Evolutionary conservation across 2,797 vertebrate species (phyloP).

Genomic region (Taeniopygia guttata): DNA sequence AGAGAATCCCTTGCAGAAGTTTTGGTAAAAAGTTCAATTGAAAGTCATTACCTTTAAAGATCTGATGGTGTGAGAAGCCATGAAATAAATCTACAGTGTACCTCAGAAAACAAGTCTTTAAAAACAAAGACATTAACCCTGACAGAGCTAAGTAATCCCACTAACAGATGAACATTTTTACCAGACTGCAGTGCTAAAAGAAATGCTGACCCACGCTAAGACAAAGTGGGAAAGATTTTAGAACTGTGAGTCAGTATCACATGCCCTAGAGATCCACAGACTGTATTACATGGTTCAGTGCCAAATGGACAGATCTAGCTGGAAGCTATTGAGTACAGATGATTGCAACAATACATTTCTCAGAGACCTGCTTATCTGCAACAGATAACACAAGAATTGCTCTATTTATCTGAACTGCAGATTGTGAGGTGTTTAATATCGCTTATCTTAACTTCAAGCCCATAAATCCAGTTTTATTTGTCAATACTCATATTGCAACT

Average conservation of each 20-base stretch:
- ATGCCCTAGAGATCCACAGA: not conserved
- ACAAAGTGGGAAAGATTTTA: not conserved
- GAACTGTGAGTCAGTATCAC: not conserved
- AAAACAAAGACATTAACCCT: not conserved
- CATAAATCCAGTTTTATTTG: slow-evolving; percentile 35
- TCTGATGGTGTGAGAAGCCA: not conserved
- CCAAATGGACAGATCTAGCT: not conserved
- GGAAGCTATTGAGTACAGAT: not conserved
- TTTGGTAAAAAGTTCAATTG: not conserved
- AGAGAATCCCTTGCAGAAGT: not conserved
- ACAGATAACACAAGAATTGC: slow-evolving; percentile 23
- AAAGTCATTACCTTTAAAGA: not conserved
- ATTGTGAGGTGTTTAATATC: slow-evolving; percentile 40
- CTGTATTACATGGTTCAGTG: not conserved
- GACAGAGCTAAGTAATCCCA: not conserved
- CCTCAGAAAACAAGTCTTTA: not conserved
- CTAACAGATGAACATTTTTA: not conserved
- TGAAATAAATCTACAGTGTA: not conserved
- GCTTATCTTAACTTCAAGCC: slow-evolving; percentile 37
- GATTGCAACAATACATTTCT: slow-evolving; percentile 13
- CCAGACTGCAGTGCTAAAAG: not conserved
- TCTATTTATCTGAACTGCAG: slow-evolving; percentile 21
- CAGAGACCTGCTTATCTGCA: slow-evolving; percentile 22
- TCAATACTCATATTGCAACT: not conserved
- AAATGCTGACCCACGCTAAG: not conserved